Percentiles rank a stretch among this genome's conserved stretches.
phyloP scores from a whole-genome alignment of 2,113 vertebrate genomes.

The Cyphomyrus discorhynchus region DNA sequence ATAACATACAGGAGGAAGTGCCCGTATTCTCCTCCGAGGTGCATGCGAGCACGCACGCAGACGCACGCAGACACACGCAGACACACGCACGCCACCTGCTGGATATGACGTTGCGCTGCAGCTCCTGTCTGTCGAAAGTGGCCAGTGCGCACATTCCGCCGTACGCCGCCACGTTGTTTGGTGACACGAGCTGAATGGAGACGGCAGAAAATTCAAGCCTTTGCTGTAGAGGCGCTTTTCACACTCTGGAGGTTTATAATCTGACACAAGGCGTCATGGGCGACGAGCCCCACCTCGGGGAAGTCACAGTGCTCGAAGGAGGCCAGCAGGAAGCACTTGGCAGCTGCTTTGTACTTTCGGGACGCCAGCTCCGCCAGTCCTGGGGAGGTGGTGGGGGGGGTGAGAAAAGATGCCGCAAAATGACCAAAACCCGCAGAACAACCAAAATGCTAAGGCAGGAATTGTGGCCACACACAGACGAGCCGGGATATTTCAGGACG shows the following conservation, averaged over 20 bases:
- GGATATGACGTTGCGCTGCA: slow-evolving; percentile 80
- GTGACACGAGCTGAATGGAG: slow-evolving; percentile 67
- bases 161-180: slow-evolving; percentile 81
- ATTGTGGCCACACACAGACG: neutral
- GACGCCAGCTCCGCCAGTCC: slow-evolving; percentile 79
- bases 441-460: neutral
- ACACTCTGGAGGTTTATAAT: neutral
- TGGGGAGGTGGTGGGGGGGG: slow-evolving; percentile 29
- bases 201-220: neutral
- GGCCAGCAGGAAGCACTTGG: slow-evolving; percentile 81
- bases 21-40: neutral
- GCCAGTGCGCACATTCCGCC: slow-evolving; percentile 79
- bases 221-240: neutral
- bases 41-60: too few species aligned
- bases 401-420: neutral
- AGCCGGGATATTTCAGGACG: too few species aligned
- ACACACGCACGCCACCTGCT: slow-evolving; percentile 61
- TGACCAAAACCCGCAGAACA: neutral
- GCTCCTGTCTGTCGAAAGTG: slow-evolving; percentile 81
- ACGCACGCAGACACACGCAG: too few species aligned
- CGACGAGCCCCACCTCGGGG: slow-evolving; percentile 65
- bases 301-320: slow-evolving; percentile 87
- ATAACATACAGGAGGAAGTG: neutral
- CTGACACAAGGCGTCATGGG: neutral
- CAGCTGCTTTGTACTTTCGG: slow-evolving; percentile 81